Percentiles rank a stretch among this genome's conserved stretches.
Conservation (phyloP, 2,113 vertebrate species). For the Uria lomvia region DNA sequence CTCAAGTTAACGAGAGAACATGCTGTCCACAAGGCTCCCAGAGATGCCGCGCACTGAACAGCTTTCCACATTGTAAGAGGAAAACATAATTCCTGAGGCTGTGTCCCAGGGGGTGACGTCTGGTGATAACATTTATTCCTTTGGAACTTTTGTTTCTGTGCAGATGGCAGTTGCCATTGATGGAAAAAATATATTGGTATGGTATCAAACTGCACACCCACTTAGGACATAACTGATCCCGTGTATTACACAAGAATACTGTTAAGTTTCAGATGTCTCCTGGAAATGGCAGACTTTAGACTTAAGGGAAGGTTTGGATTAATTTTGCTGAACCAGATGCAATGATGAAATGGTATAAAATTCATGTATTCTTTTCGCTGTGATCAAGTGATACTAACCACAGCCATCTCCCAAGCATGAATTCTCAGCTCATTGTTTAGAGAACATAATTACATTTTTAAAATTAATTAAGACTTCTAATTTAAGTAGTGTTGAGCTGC, state of each 20-base stretch:
- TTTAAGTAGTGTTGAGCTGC: neutral
- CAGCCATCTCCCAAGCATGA: neutral
- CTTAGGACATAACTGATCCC: neutral
- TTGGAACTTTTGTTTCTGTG: conserved; percentile 27
- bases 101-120: neutral
- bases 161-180: conserved; percentile 25
- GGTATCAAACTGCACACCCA: neutral
- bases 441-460: neutral
- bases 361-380: neutral
- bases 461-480: neutral
- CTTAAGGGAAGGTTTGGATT: neutral
- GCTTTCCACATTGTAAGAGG: conserved; percentile 1
- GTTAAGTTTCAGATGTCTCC: neutral
- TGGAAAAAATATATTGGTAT: neutral
- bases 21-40: neutral
- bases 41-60: neutral
- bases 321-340: neutral
- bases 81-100: conserved; percentile 7
- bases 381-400: neutral
- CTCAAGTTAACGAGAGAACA: neutral
- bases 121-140: conserved; percentile 44
- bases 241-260: neutral
- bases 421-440: neutral
- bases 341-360: neutral
- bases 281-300: neutral